Percentiles rank a stretch among this genome's conserved stretches.
Conservation (phyloP, 2,888 invertebrate species). For the Chalcosyrphus nemorum region DNA sequence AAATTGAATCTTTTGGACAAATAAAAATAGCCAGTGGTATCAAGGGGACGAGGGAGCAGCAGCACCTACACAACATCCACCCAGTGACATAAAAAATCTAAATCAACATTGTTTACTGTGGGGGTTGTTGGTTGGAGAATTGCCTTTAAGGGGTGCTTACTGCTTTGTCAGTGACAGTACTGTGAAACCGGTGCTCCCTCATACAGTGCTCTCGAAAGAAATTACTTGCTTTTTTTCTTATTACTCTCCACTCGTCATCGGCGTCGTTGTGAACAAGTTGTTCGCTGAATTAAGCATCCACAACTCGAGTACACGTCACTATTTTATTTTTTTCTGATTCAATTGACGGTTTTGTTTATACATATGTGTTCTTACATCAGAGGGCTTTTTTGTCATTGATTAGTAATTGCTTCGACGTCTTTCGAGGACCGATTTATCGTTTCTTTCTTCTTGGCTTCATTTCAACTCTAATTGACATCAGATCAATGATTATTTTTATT, state of each 20-base stretch:
- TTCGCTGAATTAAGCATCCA: constrained; percentile 10
- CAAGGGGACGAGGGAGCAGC: too few relatives aligned
- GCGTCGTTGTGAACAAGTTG: neutral
- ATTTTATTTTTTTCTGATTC: constrained; percentile 1
- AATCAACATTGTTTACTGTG: neutral
- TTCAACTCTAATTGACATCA: constrained; percentile 37
- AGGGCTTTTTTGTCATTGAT: constrained; percentile 16
- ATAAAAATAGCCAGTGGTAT: neutral
- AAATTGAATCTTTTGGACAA: neutral
- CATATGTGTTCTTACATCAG: neutral
- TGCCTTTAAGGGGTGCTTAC: neutral
- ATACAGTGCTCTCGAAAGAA: neutral
- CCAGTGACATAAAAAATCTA: neutral
- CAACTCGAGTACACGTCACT: neutral
- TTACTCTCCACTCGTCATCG: neutral
- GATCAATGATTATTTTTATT: constrained; percentile 26
- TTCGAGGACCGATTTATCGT: neutral
- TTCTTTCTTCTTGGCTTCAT: constrained; percentile 11
- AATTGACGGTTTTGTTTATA: constrained; percentile 21
- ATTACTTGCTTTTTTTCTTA: neutral
- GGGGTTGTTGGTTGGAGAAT: neutral
- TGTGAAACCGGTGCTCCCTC: neutral
- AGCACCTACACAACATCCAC: constrained; percentile 2
- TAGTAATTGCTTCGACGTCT: constrained; percentile 18
- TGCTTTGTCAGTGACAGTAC: neutral